Base-by-base conservation (phyloP, 2,797 vertebrate species). In the Hylomyscus alleni region DNA sequence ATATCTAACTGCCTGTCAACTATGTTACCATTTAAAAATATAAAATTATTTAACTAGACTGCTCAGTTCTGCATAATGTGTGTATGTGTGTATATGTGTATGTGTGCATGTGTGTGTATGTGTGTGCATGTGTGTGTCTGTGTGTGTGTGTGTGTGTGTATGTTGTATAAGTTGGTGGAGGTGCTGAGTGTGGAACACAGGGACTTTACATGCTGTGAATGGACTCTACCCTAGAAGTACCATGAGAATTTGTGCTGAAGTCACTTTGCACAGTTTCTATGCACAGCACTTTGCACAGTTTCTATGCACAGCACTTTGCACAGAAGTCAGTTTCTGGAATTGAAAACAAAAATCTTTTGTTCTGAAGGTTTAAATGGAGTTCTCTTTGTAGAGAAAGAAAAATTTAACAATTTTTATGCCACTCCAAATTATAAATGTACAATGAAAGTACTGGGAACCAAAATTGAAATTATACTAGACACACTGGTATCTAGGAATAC, bases 391-490 rank as follows among this genome's bases (percentile, higher is more conserved):
- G 17, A 60, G 8, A 26, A 92, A 20, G 47, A 90, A 37, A 31
- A 22, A 62, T 89, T n/a, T 52, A 52, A 69, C 62, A 5, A 15
- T 24, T 89, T 85, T 96, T 56, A 72, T 14, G 52, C 88, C 95
- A 60, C 80, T 50, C 44, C 81, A 26, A 80, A n/a, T 69, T 95
- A n/a, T 29, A 89, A 94, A 82, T 50, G 15, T 76, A 69, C 84
- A 73, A 9, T 60, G 60, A 77, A 67, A 86, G 20, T 89, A 80
- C 85, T 62, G 24, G 69, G 52, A 89, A 62, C 52, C 20, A 19
- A 90, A 80, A 13, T 73, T 24, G 17, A 80, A 83, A 94, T 78
- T 83, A 52, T 29, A 31, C 72, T 7, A 84, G 19, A 7, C 44
- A 90, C 94, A 4, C 60, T 78, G 37, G 37, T 92, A 26, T 17